These are phyloP conservation scores for Egretta garzetta DNA, from an alignment of 2,113 vertebrate species.

Conservation along the genomic window DNA sequence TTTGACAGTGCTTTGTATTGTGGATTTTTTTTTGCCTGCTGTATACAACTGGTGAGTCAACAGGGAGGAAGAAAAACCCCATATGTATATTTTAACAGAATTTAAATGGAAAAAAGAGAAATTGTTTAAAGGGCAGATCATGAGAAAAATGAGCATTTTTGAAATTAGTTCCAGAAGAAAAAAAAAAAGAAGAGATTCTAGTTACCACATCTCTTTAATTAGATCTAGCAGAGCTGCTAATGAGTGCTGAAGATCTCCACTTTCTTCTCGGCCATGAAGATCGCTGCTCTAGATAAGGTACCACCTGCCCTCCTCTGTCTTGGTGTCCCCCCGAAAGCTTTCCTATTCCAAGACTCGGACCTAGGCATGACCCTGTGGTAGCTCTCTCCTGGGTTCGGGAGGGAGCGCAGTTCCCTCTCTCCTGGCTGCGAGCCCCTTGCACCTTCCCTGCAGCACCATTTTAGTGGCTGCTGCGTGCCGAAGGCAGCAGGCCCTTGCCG, in stretches of 20 bases:
- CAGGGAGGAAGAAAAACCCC: background rate
- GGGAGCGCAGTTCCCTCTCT: background rate
- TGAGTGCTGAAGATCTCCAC: background rate
- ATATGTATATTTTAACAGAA: conserved; percentile 15
- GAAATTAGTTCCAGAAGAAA: background rate
- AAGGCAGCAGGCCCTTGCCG: background rate
- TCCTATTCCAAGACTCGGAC: background rate
- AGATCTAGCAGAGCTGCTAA: background rate
- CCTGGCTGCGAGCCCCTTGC: background rate
- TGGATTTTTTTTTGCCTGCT: background rate
- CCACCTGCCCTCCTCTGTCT: background rate
- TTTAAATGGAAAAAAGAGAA: background rate
- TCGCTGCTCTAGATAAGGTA: background rate
- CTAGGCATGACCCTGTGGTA: background rate
- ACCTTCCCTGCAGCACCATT: background rate
- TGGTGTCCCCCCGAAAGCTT: background rate
- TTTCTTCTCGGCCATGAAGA: background rate
- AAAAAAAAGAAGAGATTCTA: background rate
- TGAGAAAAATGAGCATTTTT: conserved; percentile 14
- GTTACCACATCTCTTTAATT: background rate
- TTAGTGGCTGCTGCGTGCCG: background rate
- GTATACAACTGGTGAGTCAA: conserved; percentile 34
- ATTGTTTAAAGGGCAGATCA: background rate
- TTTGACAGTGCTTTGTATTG: conserved; percentile 14
- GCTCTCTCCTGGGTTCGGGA: background rate